Percentiles rank a stretch among this genome's conserved stretches.
phyloP scores from a whole-genome alignment of 2,113 vertebrate species.

The Thalassarche chlororhynchos region DNA sequence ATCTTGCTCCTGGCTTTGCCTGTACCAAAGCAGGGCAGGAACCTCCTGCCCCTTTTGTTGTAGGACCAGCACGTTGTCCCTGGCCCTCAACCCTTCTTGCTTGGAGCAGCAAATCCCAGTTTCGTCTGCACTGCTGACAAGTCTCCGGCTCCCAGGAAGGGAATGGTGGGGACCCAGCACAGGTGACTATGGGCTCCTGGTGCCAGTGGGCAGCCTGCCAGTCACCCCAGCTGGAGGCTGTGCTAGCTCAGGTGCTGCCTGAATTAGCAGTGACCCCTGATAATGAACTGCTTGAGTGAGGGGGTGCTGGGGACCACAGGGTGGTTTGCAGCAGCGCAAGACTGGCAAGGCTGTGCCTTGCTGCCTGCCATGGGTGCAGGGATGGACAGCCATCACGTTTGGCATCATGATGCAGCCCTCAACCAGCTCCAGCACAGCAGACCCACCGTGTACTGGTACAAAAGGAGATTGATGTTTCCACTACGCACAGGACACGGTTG shows the following conservation, averaged over 20 bases:
- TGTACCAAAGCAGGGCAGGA: not conserved
- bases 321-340: not conserved
- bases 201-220: not conserved
- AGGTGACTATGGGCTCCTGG: not conserved
- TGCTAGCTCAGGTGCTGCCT: not conserved
- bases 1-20: not conserved
- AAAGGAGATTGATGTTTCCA: not conserved
- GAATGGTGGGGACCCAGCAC: not conserved
- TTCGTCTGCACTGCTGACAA: not conserved
- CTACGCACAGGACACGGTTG: rapidly evolving
- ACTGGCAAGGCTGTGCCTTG: not conserved
- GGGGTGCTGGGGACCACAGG: not conserved
- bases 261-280: not conserved
- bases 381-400: not conserved
- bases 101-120: not conserved
- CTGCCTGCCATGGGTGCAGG: not conserved
- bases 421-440: not conserved
- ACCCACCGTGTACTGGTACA: not conserved
- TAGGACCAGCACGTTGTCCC: not conserved
- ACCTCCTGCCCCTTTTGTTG: not conserved
- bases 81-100: not conserved
- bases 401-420: not conserved
- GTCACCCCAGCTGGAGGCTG: not conserved
- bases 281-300: not conserved
- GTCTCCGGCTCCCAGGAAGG: not conserved